Percentiles rank a stretch among this genome's conserved stretches.
Conservation (phyloP, 2,797 vertebrate genomes). For the Antennarius maculatus region DNA sequence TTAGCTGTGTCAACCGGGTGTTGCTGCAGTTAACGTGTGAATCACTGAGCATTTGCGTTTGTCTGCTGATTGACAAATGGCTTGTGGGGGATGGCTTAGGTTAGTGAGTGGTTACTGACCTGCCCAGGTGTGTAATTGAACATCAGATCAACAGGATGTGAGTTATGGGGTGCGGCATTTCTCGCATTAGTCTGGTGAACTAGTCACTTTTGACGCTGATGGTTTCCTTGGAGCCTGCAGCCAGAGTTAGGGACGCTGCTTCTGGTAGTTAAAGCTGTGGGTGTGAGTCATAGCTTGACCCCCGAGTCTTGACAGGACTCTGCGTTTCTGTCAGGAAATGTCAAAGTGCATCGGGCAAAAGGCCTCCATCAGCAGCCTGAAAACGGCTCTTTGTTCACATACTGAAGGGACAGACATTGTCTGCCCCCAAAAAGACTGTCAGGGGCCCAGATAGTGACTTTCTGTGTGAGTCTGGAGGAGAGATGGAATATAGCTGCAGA, state of each 20-base stretch:
- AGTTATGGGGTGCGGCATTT: conserved; percentile 57
- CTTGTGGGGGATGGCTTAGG: conserved; percentile 20
- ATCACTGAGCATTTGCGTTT: conserved; percentile 32
- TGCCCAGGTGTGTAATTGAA: conserved; percentile 37
- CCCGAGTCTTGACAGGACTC: conserved; percentile 47
- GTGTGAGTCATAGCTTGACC: conserved; percentile 42
- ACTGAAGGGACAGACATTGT: conserved; percentile 59
- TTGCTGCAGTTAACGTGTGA: conserved; percentile 35
- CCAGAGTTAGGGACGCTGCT: conserved; percentile 3
- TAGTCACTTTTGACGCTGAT: not conserved
- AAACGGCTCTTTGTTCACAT: conserved; percentile 68
- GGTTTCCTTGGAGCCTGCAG: not conserved
- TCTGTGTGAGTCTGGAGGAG: conserved; percentile 36
- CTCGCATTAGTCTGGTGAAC: not conserved
- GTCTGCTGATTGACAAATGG: conserved; percentile 19
- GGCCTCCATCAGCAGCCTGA: conserved; percentile 61
- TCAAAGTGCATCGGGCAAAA: conserved; percentile 35
- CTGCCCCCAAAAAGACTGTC: conserved; percentile 33
- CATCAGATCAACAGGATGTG: conserved; percentile 58
- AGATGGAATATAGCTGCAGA: conserved; percentile 50
- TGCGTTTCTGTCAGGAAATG: conserved; percentile 71
- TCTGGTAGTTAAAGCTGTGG: not conserved
- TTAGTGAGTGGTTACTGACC: conserved; percentile 53
- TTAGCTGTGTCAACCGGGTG: conserved; percentile 20
- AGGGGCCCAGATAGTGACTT: conserved; percentile 58